These are phyloP conservation scores for Drosophila nasuta DNA, from an alignment of 1,140 invertebrate genomes.

Conservation along the genomic window DNA sequence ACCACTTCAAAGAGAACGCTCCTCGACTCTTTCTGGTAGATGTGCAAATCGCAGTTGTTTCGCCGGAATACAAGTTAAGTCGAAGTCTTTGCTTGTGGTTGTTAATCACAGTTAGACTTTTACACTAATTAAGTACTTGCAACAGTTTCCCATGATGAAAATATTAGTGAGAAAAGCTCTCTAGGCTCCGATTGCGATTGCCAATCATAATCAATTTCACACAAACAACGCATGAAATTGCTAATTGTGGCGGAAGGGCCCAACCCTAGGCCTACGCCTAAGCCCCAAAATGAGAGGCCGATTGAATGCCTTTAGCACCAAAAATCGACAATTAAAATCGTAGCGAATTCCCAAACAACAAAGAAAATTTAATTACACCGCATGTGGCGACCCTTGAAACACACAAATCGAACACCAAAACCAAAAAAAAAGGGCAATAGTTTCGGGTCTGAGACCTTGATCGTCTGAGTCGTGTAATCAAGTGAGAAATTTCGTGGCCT, in stretches of 20 bases:
- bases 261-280: constrained; percentile 25
- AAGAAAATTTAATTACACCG: constrained; percentile 80
- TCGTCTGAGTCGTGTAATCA: constrained; percentile 56
- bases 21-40: constrained; percentile 29
- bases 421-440: constrained; percentile 30
- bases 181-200: constrained; percentile 56
- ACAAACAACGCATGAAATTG: constrained; percentile 80
- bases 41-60: constrained; percentile 34
- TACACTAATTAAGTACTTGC: constrained; percentile 16
- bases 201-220: constrained; percentile 81
- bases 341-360: constrained; percentile 78
- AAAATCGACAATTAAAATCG: constrained; percentile 73
- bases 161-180: constrained; percentile 27
- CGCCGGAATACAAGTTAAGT: background rate
- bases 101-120: constrained; percentile 25
- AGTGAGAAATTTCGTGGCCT: constrained; percentile 71
- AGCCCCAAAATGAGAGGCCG: constrained; percentile 30
- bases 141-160: constrained; percentile 32
- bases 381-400: constrained; percentile 73
- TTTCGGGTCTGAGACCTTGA: constrained; percentile 41
- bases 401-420: background rate
- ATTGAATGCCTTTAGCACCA: constrained; percentile 19
- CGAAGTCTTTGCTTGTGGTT: background rate
- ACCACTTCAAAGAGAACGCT: constrained; percentile 53
- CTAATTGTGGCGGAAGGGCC: constrained; percentile 76